Percentiles rank a stretch among this genome's conserved stretches.
These are phyloP conservation scores for Neoitamus cyanurus DNA, from an alignment of 2,888 invertebrate species.

Conservation along the genomic window DNA sequence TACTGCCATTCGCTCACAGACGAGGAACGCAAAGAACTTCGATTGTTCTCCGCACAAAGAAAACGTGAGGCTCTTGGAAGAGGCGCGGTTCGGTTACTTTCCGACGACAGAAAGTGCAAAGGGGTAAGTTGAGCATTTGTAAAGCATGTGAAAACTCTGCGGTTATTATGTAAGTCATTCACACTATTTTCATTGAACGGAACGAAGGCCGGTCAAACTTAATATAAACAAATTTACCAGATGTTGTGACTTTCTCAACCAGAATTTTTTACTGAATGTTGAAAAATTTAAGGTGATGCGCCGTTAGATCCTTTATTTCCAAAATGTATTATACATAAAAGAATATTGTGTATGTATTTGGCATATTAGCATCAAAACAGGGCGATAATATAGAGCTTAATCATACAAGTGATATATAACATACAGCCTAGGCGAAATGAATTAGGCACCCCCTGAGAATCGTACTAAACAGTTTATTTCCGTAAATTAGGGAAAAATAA, in stretches of 20 bases:
- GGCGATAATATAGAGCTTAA: no score
- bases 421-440: no score
- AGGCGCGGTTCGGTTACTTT: conserved; percentile 86
- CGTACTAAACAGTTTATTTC: no score
- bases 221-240: neutral
- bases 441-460: no score
- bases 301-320: no score
- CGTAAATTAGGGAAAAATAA: no score
- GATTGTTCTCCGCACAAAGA: conserved; percentile 91
- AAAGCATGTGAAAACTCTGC: neutral
- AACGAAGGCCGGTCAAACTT: neutral
- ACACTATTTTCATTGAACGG: neutral
- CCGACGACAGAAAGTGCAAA: conserved; percentile 78
- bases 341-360: no score
- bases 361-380: no score
- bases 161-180: neutral
- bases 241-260: neutral
- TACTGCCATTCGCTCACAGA: conserved; percentile 94
- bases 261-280: no score
- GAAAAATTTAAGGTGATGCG: no score
- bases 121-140: conserved; percentile 72
- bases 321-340: no score
- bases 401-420: no score
- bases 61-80: conserved; percentile 94
- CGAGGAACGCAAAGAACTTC: conserved; percentile 92